phyloP scores from a whole-genome alignment of 2,888 invertebrate genomes.

The Calliscelio sp. region DNA sequence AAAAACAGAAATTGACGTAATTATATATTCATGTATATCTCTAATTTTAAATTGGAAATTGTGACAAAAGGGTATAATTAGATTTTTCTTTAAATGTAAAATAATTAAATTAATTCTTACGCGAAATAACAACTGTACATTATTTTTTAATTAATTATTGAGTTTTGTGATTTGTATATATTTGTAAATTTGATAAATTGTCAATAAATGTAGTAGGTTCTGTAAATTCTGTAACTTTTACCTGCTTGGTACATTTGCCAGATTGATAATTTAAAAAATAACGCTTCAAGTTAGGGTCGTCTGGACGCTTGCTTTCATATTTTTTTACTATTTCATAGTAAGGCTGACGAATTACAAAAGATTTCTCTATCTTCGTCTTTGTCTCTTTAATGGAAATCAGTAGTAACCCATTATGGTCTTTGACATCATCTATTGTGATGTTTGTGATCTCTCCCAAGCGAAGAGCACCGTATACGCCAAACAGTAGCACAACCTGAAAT shows the following conservation, averaged over 20 bases:
- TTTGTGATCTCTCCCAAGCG: slow-evolving; percentile 13
- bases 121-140: no score
- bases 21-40: neutral
- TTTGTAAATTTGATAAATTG: neutral
- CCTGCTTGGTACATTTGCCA: slow-evolving; percentile 37
- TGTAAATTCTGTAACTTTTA: slow-evolving; percentile 1
- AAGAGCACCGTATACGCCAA: slow-evolving; percentile 26
- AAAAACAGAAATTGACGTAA: no score
- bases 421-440: neutral
- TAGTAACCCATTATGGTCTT: slow-evolving; percentile 13
- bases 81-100: no score
- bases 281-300: neutral
- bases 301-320: slow-evolving; percentile 1
- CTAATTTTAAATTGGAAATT: no score
- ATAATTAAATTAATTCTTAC: neutral
- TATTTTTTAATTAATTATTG: neutral
- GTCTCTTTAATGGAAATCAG: slow-evolving; percentile 10
- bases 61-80: no score
- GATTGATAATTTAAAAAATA: neutral
- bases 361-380: slow-evolving; percentile 29
- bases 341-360: slow-evolving; percentile 4
- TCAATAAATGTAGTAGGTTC: neutral
- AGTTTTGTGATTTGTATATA: neutral
- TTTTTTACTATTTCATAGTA: slow-evolving; percentile 7
- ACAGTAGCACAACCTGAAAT: slow-evolving; percentile 5